Conservation (phyloP, 2,113 vertebrate species). For the Phyllostomus discolor region DNA sequence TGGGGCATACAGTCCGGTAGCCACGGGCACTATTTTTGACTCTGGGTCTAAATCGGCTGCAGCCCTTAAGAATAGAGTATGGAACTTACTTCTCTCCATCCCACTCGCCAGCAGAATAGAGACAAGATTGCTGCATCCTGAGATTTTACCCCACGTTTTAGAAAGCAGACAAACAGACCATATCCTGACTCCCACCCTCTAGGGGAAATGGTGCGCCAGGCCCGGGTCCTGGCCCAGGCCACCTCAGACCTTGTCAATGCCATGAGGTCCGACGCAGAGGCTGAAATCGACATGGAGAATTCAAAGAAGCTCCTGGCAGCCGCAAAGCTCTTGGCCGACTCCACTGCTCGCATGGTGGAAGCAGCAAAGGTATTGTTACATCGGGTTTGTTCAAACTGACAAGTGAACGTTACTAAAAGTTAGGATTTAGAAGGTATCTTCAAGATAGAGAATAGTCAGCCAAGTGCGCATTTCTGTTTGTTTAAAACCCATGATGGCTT, state of each 20-base stretch:
- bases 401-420: neutral
- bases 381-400: neutral
- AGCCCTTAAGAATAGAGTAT: neutral
- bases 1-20: neutral
- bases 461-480: neutral
- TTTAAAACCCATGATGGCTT: neutral
- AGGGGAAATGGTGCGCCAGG: slow-evolving; percentile 99
- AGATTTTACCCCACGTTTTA: neutral
- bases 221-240: slow-evolving; percentile 96
- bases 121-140: neutral
- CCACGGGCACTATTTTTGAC: neutral
- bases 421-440: neutral
- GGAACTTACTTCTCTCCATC: neutral
- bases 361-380: slow-evolving; percentile 92
- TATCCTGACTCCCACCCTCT: neutral
- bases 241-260: slow-evolving; percentile 97
- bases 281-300: slow-evolving; percentile 97
- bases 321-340: slow-evolving; percentile 96
- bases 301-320: slow-evolving; percentile 98
- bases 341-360: slow-evolving; percentile 98
- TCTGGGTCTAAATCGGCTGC: neutral
- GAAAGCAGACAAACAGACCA: neutral
- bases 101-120: neutral
- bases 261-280: slow-evolving; percentile 97
- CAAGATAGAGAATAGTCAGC: neutral